These are phyloP conservation scores for Hapalemur alaotrensis DNA, from an alignment of 2,797 vertebrate genomes.

Conservation along the genomic window DNA sequence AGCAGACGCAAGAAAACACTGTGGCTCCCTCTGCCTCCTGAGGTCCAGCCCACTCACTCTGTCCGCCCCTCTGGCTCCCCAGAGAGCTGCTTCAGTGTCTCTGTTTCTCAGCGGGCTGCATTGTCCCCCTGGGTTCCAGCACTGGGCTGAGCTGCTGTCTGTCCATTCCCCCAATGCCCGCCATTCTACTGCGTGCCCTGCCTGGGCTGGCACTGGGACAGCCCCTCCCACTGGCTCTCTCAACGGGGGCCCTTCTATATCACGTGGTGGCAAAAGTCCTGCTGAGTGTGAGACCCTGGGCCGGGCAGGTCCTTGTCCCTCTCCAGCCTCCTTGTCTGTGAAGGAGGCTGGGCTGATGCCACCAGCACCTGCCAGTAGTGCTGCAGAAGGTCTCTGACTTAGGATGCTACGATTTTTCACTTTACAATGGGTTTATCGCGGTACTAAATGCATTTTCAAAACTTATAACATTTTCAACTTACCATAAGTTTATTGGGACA, in stretches of 20 bases:
- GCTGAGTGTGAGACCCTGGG: background rate
- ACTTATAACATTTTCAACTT: background rate
- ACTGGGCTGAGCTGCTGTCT: background rate
- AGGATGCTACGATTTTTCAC: background rate
- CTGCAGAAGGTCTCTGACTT: background rate
- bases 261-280: background rate
- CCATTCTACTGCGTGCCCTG: background rate
- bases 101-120: background rate
- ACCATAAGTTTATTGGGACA: background rate
- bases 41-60: background rate
- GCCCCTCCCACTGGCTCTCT: background rate
- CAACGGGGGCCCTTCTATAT: background rate
- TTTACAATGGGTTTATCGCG: background rate
- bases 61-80: background rate
- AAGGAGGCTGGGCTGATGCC: background rate
- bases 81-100: background rate
- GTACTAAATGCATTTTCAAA: background rate
- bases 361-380: too few species aligned
- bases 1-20: conserved; percentile 44
- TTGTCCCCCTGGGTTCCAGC: background rate
- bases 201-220: rapidly evolving
- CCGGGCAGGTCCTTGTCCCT: background rate
- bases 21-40: background rate
- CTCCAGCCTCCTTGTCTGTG: background rate
- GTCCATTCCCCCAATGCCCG: background rate